Conservation (phyloP, 2,797 vertebrate genomes). For the Phataginus tetradactyla region DNA sequence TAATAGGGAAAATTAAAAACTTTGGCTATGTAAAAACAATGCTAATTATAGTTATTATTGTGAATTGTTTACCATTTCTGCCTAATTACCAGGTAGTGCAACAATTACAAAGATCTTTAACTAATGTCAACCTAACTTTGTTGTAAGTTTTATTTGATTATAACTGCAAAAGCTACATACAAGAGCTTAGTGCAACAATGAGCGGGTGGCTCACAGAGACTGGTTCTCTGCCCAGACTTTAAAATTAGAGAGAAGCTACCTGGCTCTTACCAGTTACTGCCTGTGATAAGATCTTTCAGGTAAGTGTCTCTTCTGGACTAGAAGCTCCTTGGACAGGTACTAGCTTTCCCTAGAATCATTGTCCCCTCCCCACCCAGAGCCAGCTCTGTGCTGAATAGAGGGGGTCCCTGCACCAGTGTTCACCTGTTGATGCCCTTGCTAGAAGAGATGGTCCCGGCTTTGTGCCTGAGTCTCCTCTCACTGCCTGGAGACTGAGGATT, state of each 20-base stretch:
- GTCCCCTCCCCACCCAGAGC: background rate
- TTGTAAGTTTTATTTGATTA: constrained; percentile 73
- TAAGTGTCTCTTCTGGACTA: background rate
- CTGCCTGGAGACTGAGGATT: background rate
- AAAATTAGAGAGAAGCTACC: constrained; percentile 53
- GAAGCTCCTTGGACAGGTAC: background rate
- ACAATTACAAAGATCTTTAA: constrained; percentile 60
- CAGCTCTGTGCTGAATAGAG: background rate
- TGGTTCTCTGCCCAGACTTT: constrained; percentile 65
- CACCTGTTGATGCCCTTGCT: background rate
- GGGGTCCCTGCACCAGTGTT: background rate
- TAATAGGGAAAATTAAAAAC: constrained; percentile 58
- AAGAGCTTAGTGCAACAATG: constrained; percentile 47
- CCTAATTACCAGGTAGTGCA: constrained; percentile 70
- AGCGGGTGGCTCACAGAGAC: constrained; percentile 47
- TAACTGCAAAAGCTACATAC: constrained; percentile 49
- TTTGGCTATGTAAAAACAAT: constrained; percentile 64
- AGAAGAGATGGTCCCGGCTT: background rate
- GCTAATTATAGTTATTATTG: constrained; percentile 74
- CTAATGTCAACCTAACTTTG: constrained; percentile 73
- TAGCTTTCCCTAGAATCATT: background rate
- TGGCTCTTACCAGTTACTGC: background rate
- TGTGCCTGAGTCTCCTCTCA: background rate
- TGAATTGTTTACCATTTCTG: constrained; percentile 60
- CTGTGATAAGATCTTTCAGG: background rate